Evolutionary conservation across 2,888 invertebrate species (phyloP), one percentile per base, ranked within the genome.

Genomic region (Sphecodes monilicornis): DNA sequence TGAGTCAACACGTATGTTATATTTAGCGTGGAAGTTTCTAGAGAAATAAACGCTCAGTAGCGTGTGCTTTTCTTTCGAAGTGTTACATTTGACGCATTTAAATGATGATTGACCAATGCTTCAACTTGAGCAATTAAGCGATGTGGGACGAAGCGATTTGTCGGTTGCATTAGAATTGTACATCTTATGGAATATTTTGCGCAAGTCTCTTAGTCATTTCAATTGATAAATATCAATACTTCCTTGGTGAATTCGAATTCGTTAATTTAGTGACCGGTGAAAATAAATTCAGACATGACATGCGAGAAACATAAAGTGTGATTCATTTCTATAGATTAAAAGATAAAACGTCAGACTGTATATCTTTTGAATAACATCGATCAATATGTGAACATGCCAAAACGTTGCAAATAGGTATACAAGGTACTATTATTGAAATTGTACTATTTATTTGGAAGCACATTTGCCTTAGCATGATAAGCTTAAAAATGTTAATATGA

Each of bases 141-240:
- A 73, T 36, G 8, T 13, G 13, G 5, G 60, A 22, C 22, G 8
- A 78, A 3, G 16, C 39, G 39, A 4, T 26, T 46, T 22, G 18
- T n/a, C 43, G 26, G 26, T 72, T 39, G 69, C 3, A 69, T 29
- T 60, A 26, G 29, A 60, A 29, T 29, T 29, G 13, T 26, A 13
- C 29, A 29, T 13, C 29, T 60, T 60, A 26, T 16, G 60, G 29
- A 29, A 29, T 29, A 60, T 60, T 60, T 60, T 11, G 29, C 26
- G 13, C 4, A 3, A 26, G 29, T 60, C 22, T 54, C 3, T n/a
- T 54, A 54, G n/a, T 54, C 54, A 10, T n/a, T 54, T 22, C 10
- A n/a, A 54, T 54, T 54, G n/a, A 54, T 54, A 54, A 54, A 54
- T n/a, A 54, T 54, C n/a, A 54, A 54, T 54, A n/a, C 54, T n/a